Conservation (phyloP, 2,888 invertebrate species). For the Acanthococcus lagerstroemiae region DNA sequence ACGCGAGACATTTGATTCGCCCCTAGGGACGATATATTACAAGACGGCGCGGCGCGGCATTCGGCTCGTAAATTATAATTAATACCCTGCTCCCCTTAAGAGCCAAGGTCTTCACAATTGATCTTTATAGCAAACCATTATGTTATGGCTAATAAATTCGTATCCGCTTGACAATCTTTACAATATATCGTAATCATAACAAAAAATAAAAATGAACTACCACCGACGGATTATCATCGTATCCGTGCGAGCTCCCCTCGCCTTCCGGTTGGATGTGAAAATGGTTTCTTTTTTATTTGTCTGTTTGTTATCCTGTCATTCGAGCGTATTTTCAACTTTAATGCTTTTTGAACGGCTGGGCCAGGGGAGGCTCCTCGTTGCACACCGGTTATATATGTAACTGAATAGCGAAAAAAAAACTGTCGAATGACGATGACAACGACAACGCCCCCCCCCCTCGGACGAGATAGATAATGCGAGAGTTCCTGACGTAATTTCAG, state of each 20-base stretch:
- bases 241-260: conserved; percentile 12
- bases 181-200: conserved; percentile 31
- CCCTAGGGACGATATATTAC: conserved; percentile 28
- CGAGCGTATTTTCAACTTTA: conserved; percentile 9
- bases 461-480: too few relatives aligned
- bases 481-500: too few relatives aligned
- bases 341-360: too few relatives aligned
- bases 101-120: conserved; percentile 29
- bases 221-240: conserved; percentile 22
- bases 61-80: conserved; percentile 36
- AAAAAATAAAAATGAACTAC: conserved; percentile 28
- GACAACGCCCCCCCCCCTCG: too few relatives aligned
- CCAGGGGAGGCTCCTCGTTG: too few relatives aligned
- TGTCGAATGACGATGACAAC: too few relatives aligned
- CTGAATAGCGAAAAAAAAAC: too few relatives aligned
- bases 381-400: too few relatives aligned
- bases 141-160: conserved; percentile 37
- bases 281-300: not conserved
- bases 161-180: conserved; percentile 35
- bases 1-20: conserved; percentile 26
- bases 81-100: conserved; percentile 33
- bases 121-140: conserved; percentile 35
- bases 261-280: conserved; percentile 33
- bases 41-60: conserved; percentile 28
- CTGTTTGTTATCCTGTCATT: conserved; percentile 22